Conservation (phyloP, 1,140 invertebrate genomes). For the Lucilia cuprina region DNA sequence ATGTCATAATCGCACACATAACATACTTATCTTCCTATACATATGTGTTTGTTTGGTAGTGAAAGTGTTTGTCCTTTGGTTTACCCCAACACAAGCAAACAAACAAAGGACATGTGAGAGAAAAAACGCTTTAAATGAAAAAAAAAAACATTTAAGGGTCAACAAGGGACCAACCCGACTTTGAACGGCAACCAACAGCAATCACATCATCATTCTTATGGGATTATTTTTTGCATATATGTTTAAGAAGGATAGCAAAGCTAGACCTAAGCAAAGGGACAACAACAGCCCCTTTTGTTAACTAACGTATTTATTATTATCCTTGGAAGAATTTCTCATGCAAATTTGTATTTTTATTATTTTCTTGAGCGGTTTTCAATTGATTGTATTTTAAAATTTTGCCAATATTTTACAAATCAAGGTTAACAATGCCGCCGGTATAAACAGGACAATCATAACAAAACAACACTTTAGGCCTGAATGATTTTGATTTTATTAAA, state of each 20-base stretch:
- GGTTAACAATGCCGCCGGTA: background rate
- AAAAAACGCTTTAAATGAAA: background rate
- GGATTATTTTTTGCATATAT: background rate
- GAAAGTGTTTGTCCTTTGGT: background rate
- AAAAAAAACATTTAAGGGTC: slow-evolving; percentile 2
- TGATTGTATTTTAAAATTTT: too few relatives aligned
- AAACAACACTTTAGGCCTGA: background rate
- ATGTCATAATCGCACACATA: too few relatives aligned
- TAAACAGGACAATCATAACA: background rate
- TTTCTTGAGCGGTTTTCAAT: too few relatives aligned
- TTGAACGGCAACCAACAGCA: background rate
- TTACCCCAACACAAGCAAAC: background rate
- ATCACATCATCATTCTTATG: background rate
- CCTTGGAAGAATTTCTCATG: too few relatives aligned
- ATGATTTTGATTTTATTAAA: background rate
- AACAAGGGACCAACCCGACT: background rate
- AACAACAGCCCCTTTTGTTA: background rate
- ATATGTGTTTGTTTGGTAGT: background rate
- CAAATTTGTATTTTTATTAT: too few relatives aligned
- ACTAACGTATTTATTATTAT: background rate
- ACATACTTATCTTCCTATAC: background rate
- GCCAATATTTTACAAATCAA: too few relatives aligned
- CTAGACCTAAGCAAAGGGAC: background rate
- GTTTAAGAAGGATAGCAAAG: background rate
- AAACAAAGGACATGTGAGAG: background rate